Evolutionary conservation across 2,888 invertebrate genomes (phyloP), one percentile per base, ranked within the genome.

Genomic region (Halictus quadricinctus): DNA sequence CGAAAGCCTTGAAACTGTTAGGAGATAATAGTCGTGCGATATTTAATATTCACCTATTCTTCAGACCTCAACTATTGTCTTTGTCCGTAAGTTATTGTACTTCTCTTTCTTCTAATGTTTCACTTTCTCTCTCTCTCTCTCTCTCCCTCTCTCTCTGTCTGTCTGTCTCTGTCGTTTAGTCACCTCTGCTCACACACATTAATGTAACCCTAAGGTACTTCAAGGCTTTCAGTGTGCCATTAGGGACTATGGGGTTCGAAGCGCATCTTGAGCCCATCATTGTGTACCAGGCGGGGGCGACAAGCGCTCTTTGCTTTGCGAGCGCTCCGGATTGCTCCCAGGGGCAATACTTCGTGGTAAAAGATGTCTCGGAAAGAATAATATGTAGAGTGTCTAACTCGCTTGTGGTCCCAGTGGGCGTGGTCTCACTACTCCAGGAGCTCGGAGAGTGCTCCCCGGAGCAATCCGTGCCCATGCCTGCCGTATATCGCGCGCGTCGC

Each of bases 401-500:
- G 54, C n/a, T 58, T 10, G n/a, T n/a, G 58, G n/a, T 3, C 58
- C n/a, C n/a, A 58, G 58, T 58, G n/a, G 58, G 58, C 58, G 58
- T 58, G 58, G 58, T 58, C 58, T 58, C n/a, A n/a, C 12, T n/a
- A 5, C 58, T 58, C n/a, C n/a, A 10, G 21, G n/a, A 58, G n/a
- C n/a, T 58, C n/a, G n/a, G 12, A 64, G 7, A 15, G 15, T 29
- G 64, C 13, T 1, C 7, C 64, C 18, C 29, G 29, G 64, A 7
- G 29, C 64, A 64, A 64, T 64, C 64, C 64, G 64, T 29, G 15
- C 64, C 29, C 64, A 7, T 64, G 64, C 64, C 64, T 64, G 64
- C 18, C 36, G 64, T 64, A 29, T 36, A 18, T 64, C 15, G 18
- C 29, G 64, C 8, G 29, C 81, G 12, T 79, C 75, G 81, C 85